Evolutionary conservation across 1,140 invertebrate genomes (phyloP).

Genomic region (Protaetia brevitarsis): DNA sequence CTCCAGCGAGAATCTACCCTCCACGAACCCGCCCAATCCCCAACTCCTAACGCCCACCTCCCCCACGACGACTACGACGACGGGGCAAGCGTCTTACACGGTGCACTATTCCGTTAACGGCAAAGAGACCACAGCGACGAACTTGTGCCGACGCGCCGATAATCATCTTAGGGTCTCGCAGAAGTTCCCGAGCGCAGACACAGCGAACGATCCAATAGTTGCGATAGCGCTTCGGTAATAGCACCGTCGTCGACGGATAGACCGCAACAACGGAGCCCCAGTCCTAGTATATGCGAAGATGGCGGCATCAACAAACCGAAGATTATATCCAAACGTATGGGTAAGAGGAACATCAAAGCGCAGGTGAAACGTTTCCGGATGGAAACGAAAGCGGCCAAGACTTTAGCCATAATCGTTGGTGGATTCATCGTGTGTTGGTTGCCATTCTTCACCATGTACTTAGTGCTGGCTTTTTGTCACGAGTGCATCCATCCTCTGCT

Average conservation of each 20-base stretch:
- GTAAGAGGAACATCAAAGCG: slow-evolving; percentile 81
- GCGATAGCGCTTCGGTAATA: slow-evolving; percentile 41
- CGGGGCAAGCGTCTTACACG: slow-evolving; percentile 53
- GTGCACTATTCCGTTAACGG: slow-evolving; percentile 60
- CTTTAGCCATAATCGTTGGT: slow-evolving; percentile 89
- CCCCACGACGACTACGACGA: slow-evolving; percentile 47
- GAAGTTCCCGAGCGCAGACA: slow-evolving; percentile 27
- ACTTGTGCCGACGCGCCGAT: slow-evolving; percentile 44
- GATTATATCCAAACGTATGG: slow-evolving; percentile 67
- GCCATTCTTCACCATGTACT: slow-evolving; percentile 93
- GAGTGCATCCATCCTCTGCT: slow-evolving; percentile 75
- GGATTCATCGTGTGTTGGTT: slow-evolving; percentile 92
- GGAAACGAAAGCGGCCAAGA: slow-evolving; percentile 93
- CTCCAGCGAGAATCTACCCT: slow-evolving; percentile 70
- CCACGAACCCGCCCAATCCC: slow-evolving; percentile 44
- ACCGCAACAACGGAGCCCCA: slow-evolving; percentile 42
- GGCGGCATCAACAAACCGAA: slow-evolving; percentile 59
- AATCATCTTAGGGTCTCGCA: slow-evolving; percentile 49
- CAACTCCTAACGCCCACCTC: slow-evolving; percentile 44
- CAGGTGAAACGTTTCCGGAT: slow-evolving; percentile 81
- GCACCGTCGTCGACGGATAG: slow-evolving; percentile 37
- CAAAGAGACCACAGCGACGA: slow-evolving; percentile 39
- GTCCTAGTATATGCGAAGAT: slow-evolving; percentile 55
- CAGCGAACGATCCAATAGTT: slow-evolving; percentile 40
- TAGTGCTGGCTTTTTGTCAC: slow-evolving; percentile 78